Evolutionary conservation across 1,140 invertebrate species (phyloP), one percentile per base, ranked within the genome.

Genomic region (Amyelois transitella): DNA sequence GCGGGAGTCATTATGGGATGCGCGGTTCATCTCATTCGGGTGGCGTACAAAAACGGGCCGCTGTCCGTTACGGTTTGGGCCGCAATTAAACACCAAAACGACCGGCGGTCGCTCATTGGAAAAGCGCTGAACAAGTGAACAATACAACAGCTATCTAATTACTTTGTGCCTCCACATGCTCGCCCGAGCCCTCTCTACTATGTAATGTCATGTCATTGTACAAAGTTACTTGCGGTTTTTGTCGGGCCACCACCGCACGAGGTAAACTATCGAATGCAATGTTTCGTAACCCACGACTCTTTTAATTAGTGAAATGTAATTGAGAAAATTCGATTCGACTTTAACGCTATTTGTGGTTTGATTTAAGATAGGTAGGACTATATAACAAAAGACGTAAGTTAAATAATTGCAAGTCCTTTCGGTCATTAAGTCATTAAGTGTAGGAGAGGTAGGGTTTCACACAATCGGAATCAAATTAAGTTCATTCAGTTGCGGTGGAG

Each of bases 381-480:
- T 44, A 14, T 10, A 38, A 10, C 14, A 38, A 38, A 38, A 14
- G 32, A 38, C 53, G 22, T 47, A 48, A n/a, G 22, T 43, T 14
- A 70, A 74, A 81, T 75, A 74, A 76, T 73, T 58, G 60, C 69
- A 63, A 72, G 64, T 72, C 73, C 72, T 77, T 86, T 77, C 69
- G 67, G 75, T 51, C 55, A 57, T 57, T 57, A 57, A 57, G 71
- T 77, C 75, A 86, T 86, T 83, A 83, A 77, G 67, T 77, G 72
- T 66, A 66, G 75, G 60, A 70, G 74, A 69, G 64, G 77, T 68
- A 74, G 71, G 71, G 74, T 75, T 82, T 73, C 84, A 81, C 81
- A 85, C 81, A 86, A 84, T 85, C 68, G 81, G 73, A 81, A 85
- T 83, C 80, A 74, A 85, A 86, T 86, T 85, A 82, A 84, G 78